These are phyloP conservation scores for Notothenia coriiceps DNA, from an alignment of 2,113 vertebrate species.

Conservation along the genomic window DNA sequence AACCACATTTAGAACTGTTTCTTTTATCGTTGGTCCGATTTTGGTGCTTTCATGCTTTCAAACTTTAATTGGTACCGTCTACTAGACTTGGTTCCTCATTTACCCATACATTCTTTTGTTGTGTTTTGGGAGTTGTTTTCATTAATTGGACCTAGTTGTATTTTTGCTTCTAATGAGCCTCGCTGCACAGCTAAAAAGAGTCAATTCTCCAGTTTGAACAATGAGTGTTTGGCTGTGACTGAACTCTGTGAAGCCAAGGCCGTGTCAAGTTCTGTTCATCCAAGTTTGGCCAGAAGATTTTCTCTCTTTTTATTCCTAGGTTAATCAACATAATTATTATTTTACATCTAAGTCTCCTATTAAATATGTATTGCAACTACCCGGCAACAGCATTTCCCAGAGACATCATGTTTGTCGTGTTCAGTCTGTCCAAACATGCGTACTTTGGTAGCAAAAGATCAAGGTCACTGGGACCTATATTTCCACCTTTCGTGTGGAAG, in stretches of 20 bases:
- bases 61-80: not conserved
- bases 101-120: not conserved
- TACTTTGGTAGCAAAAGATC: too few species aligned
- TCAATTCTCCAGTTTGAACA: not conserved
- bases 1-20: not conserved
- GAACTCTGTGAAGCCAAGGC: not conserved
- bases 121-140: constrained; percentile 1
- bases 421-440: too few species aligned
- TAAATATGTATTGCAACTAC: too few species aligned
- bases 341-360: too few species aligned
- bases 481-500: too few species aligned
- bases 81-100: not conserved
- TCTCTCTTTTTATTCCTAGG: not conserved
- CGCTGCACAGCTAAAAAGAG: not conserved
- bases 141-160: not conserved
- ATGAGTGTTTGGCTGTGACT: not conserved
- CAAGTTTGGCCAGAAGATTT: not conserved
- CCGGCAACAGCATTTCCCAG: too few species aligned
- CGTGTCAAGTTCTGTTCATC: not conserved
- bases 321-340: too few species aligned
- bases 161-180: constrained; percentile 20
- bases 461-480: too few species aligned
- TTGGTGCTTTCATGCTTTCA: not conserved
- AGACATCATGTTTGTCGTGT: too few species aligned
- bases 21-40: not conserved